Evolutionary conservation across 2,888 invertebrate genomes (phyloP).

Genomic region (Theretra japonica): DNA sequence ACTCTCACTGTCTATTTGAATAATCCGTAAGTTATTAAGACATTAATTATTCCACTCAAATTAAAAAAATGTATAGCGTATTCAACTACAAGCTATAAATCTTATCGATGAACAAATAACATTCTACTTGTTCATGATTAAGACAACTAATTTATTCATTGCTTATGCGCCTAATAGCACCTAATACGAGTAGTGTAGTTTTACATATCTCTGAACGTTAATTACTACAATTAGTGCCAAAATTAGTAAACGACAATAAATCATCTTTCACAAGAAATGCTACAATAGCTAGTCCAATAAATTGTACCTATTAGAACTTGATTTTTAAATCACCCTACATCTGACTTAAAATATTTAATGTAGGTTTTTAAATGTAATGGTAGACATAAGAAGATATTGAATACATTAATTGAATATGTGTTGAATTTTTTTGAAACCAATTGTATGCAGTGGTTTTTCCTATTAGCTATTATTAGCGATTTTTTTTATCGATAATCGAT

Average conservation of each 20-base stretch:
- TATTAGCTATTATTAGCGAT: too few species aligned
- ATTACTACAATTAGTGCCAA: neutral
- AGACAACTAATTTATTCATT: neutral
- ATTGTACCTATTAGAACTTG: too few species aligned
- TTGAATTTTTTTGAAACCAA: too few species aligned
- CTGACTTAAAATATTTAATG: too few species aligned
- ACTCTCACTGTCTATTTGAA: conserved; percentile 17
- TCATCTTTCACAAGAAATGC: neutral
- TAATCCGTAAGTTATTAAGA: neutral
- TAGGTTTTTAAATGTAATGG: too few species aligned
- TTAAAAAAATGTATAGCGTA: neutral
- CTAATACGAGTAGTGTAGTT: neutral
- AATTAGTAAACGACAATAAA: neutral
- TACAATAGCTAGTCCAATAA: too few species aligned
- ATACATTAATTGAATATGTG: too few species aligned
- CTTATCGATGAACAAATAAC: neutral
- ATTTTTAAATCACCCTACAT: too few species aligned
- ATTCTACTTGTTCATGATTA: neutral
- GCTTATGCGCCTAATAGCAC: neutral
- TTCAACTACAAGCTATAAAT: neutral
- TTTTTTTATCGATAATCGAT: too few species aligned
- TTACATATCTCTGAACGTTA: neutral
- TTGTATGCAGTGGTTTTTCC: too few species aligned
- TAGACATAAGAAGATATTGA: too few species aligned
- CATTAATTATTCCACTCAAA: neutral